Percentiles rank a stretch among this genome's conserved stretches.
phyloP scores from a whole-genome alignment of 2,888 invertebrate species.

The Metacarcinus magister region DNA sequence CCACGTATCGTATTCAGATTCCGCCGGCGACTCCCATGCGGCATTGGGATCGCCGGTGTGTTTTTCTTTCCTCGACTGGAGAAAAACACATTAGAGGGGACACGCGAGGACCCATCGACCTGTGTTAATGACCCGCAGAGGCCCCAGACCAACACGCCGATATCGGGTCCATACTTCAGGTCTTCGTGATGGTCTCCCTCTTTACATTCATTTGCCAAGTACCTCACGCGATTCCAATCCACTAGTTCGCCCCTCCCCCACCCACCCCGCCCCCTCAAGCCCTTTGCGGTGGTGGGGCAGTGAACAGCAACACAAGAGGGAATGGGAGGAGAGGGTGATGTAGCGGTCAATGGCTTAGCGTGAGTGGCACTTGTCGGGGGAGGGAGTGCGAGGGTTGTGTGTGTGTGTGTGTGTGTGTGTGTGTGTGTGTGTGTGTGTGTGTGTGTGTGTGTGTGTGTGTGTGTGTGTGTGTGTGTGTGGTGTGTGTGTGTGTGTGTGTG shows the following conservation, averaged over 20 bases:
- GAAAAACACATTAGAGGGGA: conserved; percentile 69
- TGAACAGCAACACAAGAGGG: neutral
- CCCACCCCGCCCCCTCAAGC: neutral
- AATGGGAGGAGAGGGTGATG: neutral
- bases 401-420: conserved; percentile 21
- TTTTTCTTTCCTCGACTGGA: neutral
- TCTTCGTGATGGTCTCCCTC: conserved; percentile 32
- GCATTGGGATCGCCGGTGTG: neutral
- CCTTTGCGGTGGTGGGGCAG: neutral
- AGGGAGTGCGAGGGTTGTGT: neutral
- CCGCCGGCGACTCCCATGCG: neutral
- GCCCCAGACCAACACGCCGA: neutral
- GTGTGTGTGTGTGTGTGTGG: neutral
- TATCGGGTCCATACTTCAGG: conserved; percentile 48
- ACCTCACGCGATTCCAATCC: neutral
- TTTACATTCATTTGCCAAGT: conserved; percentile 51
- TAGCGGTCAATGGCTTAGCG: conserved; percentile 11
- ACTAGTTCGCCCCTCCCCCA: neutral
- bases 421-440: too few relatives aligned
- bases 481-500: neutral
- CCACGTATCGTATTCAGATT: conserved; percentile 40
- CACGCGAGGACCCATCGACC: conserved; percentile 71
- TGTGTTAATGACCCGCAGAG: conserved; percentile 63
- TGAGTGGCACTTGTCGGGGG: neutral
- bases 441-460: neutral